Base-by-base conservation (phyloP, 2,888 invertebrate genomes). In the Caenorhabditis parvicauda region DNA sequence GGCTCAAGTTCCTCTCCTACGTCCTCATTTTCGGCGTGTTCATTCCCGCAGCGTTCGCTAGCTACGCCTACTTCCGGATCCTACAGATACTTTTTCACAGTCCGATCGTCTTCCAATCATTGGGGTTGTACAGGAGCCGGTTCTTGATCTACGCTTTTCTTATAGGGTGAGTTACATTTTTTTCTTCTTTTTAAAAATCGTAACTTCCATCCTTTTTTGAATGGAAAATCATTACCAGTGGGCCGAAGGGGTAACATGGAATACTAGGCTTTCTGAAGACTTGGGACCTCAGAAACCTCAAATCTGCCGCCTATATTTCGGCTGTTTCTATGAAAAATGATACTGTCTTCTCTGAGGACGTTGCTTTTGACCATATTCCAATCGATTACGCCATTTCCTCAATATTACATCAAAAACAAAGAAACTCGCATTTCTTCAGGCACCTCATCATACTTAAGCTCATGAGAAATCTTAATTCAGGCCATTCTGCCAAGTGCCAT, bases 51-150 rank as follows among this genome's bases (percentile, higher is more conserved):
- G 24, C 64, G 9, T 70, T 81, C 57, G 72, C 74, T 14, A 71
- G 67, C 29, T 78, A 81, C 59, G 77, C 81, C 21, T 81, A 81
- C 56, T 59, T 79, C 28, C 72, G 79, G 28, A 76, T 81, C 2
- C 67, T 81, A 14, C 77, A 72, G 46, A 81, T 79, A 12, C 70
- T 81, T 29, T 81, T 79, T 50, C 81, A 81, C 64, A 69, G 71
- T 24, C 81, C 81, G 5, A 76, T 81, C 44, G 81, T 81, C 14
- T 81, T 81, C 57, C 77, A 81, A 57, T 72, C 76, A 7, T 63
- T 81, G 32, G 81, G 81, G 1, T 61, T 81, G 21, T 81, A 80
- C 64, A 77, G 75, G 49, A 69, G 72, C 27, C 74, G 81, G 5
- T 81, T 75, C 45, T 59, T 81, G 22, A 77, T 81, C 28, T 81